These are phyloP conservation scores for Styela plicata DNA, from an alignment of 23 tunicate species.

Conservation along the genomic window DNA sequence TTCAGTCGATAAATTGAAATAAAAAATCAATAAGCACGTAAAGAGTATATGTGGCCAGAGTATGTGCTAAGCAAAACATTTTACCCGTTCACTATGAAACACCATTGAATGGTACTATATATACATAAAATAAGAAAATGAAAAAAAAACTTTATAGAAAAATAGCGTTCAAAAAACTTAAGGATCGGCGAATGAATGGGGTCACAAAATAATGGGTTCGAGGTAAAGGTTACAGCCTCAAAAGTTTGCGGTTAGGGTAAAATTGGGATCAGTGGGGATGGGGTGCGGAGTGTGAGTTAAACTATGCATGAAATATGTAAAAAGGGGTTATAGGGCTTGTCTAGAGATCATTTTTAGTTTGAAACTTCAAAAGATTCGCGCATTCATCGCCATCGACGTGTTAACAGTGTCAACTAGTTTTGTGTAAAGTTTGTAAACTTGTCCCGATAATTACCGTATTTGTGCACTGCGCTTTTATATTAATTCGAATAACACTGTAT, in stretches of 20 bases:
- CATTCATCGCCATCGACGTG: not conserved
- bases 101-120: too few relatives aligned
- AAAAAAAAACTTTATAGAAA: not conserved
- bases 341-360: not conserved
- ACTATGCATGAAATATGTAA: constrained; percentile 38
- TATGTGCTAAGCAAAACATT: too few relatives aligned
- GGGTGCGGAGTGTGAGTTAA: constrained; percentile 22
- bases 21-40: not conserved
- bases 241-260: constrained; percentile 35
- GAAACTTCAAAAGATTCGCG: not conserved
- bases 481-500: too few relatives aligned
- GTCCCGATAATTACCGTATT: too few relatives aligned
- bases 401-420: not conserved
- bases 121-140: too few relatives aligned
- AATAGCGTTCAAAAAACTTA: not conserved
- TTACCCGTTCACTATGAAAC: too few relatives aligned
- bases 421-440: not conserved
- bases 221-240: constrained; percentile 7
- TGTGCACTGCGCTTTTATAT: too few relatives aligned
- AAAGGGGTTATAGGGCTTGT: constrained; percentile 11
- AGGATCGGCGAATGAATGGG: not conserved
- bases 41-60: too few relatives aligned
- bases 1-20: not conserved
- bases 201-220: constrained; percentile 28
- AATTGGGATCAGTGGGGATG: constrained; percentile 17